These are phyloP conservation scores for Intellagama lesueurii DNA, from an alignment of 2,797 vertebrate genomes.

Conservation along the genomic window DNA sequence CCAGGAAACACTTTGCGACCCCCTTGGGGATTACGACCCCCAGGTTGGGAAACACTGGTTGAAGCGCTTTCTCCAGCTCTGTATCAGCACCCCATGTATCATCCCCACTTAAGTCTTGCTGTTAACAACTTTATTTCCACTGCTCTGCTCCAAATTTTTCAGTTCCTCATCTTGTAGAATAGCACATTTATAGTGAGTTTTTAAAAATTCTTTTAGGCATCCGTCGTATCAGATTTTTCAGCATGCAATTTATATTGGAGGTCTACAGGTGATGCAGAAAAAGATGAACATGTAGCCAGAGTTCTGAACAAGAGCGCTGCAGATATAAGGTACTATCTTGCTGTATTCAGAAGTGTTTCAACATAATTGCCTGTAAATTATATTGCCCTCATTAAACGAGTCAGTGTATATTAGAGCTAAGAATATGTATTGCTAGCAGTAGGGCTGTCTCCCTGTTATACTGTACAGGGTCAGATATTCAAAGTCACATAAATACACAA, in stretches of 20 bases:
- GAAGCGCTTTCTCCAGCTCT: not conserved
- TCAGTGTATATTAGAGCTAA: not conserved
- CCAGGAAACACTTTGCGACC: too few species aligned
- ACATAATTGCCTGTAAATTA: not conserved
- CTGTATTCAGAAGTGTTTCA: not conserved
- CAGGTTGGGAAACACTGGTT: not conserved
- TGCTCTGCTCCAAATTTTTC: not conserved
- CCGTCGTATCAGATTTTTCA: constrained; percentile 82
- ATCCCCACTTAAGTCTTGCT: not conserved
- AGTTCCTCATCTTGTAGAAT: not conserved
- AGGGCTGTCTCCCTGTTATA: not conserved
- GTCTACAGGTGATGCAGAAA: constrained; percentile 63
- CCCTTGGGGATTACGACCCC: too few species aligned
- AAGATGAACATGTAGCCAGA: constrained; percentile 69
- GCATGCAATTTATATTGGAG: constrained; percentile 86
- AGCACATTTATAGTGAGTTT: not conserved
- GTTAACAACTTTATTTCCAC: not conserved
- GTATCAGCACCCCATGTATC: not conserved
- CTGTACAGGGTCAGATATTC: not conserved
- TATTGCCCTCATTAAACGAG: not conserved
- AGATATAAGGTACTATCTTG: constrained; percentile 77
- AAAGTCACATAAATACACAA: not conserved
- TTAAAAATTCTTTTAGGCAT: constrained; percentile 77
- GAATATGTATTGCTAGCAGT: not conserved
- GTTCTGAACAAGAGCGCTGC: constrained; percentile 76